Percentiles rank a stretch among this genome's conserved stretches.
phyloP scores from a whole-genome alignment of 2,113 vertebrate species.

The Neolamprologus cancellatus region DNA sequence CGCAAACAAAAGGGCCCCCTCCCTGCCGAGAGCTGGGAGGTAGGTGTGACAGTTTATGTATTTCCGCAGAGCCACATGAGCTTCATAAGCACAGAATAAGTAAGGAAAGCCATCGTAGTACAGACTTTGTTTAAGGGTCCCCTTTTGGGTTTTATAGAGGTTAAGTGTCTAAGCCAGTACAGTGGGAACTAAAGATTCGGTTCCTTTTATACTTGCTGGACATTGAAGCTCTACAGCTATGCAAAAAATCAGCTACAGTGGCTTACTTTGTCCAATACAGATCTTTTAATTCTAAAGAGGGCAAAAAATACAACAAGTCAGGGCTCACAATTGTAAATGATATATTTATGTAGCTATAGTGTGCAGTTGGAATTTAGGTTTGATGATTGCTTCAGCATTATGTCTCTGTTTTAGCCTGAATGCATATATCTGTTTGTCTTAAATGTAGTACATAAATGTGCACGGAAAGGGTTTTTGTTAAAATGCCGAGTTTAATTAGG shows the following conservation, averaged over 20 bases:
- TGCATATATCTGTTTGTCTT: background rate
- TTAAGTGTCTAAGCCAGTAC: background rate
- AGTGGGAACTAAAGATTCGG: background rate
- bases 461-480: background rate
- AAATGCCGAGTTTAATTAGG: background rate
- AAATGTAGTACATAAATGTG: background rate
- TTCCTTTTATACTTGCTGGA: background rate
- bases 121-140: background rate
- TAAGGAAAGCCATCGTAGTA: background rate
- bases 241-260: background rate
- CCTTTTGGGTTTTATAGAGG: background rate
- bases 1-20: constrained; percentile 44
- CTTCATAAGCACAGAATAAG: background rate
- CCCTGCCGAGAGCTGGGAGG: background rate
- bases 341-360: background rate
- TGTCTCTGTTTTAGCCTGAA: background rate
- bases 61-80: background rate
- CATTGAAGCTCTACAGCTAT: background rate
- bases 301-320: background rate
- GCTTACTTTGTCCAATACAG: background rate
- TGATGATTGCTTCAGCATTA: background rate
- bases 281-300: background rate
- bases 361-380: background rate
- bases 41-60: background rate
- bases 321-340: background rate